Base-by-base conservation (phyloP, 1,140 invertebrate species). In the Chrysopa pallens region DNA sequence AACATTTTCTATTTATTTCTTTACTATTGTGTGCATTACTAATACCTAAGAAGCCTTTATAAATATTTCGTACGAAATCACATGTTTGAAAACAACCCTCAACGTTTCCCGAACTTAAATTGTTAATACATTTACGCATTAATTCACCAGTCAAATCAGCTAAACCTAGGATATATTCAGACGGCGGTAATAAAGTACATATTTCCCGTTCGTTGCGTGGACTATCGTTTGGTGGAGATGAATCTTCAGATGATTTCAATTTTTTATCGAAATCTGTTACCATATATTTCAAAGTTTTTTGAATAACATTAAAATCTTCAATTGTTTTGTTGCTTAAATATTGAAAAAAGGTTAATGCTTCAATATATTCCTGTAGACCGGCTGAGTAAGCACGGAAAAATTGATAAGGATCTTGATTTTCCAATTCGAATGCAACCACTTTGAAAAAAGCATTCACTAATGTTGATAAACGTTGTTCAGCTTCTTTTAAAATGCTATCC, bases 101-200 rank as follows among this genome's bases (percentile, higher is more conserved):
- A n/a, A 80, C 70, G 50, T 90, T 76, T 0, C 84, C 85, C 45
- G 68, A 68, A 0, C 81, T 77, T 28, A 92, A 69, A 51, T 76
- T 80, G 52, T 84, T 89, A 6, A 93, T 88, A 43, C 85, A 86
- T 48, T 78, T 75, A 43, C 88, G 69, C 88, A 93, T 92, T 15
- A 92, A 55, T 59, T 94, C 88, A 1, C 88, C 89, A 5, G 86
- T 90, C 8, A 91, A 64, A 64, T 94, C 89, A 6, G 81, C 78
- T 35, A 93, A 60, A 1, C 88, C 89, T n/a, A 92, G 59, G 48
- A 92, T 73, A 52, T 78, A 88, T 49, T 88, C 84, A 33, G 56
- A 58, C 0, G 74, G 72, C 9, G 73, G 66, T 29, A 86, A 55
- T 12, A 61, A 46, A 7, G 48, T 53, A 42, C 47, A 49, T 39